Evolutionary conservation across 2,888 invertebrate species (phyloP).

Genomic region (Synergus gifuensis): DNA sequence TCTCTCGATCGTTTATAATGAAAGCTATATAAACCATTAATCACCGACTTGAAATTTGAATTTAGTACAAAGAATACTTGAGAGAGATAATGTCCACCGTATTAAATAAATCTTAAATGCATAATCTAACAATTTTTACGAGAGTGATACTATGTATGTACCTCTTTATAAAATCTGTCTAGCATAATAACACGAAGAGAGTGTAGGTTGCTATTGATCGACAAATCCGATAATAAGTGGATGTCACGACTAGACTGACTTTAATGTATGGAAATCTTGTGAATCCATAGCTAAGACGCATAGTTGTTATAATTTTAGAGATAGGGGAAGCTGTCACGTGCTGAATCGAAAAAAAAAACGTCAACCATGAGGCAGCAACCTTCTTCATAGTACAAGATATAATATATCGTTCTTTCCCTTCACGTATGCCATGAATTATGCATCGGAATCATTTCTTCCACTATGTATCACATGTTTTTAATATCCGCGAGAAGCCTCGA

Average conservation of each 20-base stretch:
- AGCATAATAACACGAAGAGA: background rate
- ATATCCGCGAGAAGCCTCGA: background rate
- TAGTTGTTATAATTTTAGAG: conserved; percentile 15
- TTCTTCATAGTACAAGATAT: conserved; percentile 38
- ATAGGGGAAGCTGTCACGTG: background rate
- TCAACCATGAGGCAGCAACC: conserved; percentile 6
- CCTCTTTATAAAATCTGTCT: background rate
- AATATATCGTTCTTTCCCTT: conserved; percentile 42
- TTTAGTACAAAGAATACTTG: no score
- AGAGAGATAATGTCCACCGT: no score
- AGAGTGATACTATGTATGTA: no score
- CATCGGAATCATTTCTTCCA: conserved; percentile 33
- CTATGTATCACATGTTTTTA: background rate
- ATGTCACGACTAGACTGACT: conserved; percentile 23
- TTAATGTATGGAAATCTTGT: conserved; percentile 54
- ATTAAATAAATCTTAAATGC: no score
- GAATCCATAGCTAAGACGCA: conserved; percentile 40
- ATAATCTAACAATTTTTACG: no score
- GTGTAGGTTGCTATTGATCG: conserved; percentile 35
- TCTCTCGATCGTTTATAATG: no score
- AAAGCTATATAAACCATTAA: no score
- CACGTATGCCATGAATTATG: conserved; percentile 50
- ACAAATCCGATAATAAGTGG: background rate
- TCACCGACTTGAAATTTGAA: no score
- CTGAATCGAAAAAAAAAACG: background rate